A percentile compares a stretch with the other conserved stretches of the same genome.
Evolutionary conservation across 2,113 vertebrate species (phyloP).

Genomic region (Gobio gobio): DNA sequence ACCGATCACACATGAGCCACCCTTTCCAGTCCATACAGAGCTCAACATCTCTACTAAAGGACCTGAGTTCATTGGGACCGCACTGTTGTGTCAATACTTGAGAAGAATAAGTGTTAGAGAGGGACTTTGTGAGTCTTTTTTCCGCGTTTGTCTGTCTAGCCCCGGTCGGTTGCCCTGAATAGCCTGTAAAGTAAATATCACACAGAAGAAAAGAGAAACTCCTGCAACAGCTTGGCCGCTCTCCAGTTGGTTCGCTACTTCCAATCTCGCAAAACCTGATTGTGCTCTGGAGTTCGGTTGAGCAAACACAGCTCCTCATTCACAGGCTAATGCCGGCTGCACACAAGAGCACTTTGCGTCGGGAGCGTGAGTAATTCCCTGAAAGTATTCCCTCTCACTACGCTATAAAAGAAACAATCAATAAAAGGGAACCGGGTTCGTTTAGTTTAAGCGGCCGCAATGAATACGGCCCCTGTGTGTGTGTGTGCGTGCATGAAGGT

Average conservation of each 20-base stretch:
- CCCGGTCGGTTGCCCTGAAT: constrained; percentile 50
- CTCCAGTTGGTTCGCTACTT: constrained; percentile 56
- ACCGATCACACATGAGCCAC: constrained; percentile 13
- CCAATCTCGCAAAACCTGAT: constrained; percentile 63
- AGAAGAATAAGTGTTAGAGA: constrained; percentile 55
- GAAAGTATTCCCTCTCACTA: constrained; percentile 21
- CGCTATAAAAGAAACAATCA: constrained; percentile 28
- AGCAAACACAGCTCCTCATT: constrained; percentile 51
- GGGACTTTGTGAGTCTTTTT: constrained; percentile 45
- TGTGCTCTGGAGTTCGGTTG: constrained; percentile 53
- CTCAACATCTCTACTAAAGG: constrained; percentile 26
- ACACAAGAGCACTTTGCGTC: constrained; percentile 30
- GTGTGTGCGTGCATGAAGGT: constrained; percentile 38
- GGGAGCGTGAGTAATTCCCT: constrained; percentile 31
- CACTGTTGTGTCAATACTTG: constrained; percentile 57
- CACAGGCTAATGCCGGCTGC: constrained; percentile 29
- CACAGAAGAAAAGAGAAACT: constrained; percentile 64
- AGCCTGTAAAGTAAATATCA: constrained; percentile 62
- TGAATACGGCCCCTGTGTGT: constrained; percentile 37
- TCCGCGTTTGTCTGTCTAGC: constrained; percentile 53
- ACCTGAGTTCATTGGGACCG: constrained; percentile 6
- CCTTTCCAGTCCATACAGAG: constrained; percentile 5
- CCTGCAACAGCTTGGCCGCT: constrained; percentile 57
- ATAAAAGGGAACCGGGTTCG: constrained; percentile 38
- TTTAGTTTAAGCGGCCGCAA: constrained; percentile 38